phyloP scores from a whole-genome alignment of 1,140 invertebrate species.

The Ericerus pela region DNA sequence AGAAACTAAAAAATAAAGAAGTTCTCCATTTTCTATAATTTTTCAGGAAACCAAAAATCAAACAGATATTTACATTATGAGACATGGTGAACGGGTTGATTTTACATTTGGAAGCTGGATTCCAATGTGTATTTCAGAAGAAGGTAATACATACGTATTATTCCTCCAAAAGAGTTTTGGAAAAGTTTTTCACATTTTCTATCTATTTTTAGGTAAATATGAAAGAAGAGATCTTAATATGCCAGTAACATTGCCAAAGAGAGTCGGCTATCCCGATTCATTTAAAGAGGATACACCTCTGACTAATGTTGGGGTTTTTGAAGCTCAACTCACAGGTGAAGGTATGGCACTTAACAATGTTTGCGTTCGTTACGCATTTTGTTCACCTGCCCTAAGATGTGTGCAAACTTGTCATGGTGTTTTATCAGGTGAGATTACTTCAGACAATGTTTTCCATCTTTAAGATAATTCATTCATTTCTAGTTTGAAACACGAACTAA shows the following conservation, averaged over 20 bases:
- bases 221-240: constrained; percentile 75
- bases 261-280: constrained; percentile 42
- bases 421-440: constrained; percentile 36
- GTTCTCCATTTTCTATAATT: neutral
- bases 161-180: neutral
- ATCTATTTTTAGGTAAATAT: constrained; percentile 38
- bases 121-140: constrained; percentile 66
- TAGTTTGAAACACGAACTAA: neutral
- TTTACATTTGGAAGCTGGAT: constrained; percentile 84
- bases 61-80: constrained; percentile 50
- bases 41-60: constrained; percentile 16
- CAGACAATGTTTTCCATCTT: neutral
- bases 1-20: neutral
- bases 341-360: constrained; percentile 51
- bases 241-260: constrained; percentile 52
- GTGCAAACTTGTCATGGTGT: constrained; percentile 72
- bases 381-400: constrained; percentile 75
- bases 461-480: neutral
- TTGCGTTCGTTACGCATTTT: constrained; percentile 55
- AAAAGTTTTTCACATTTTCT: no score
- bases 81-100: constrained; percentile 80
- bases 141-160: constrained; percentile 35
- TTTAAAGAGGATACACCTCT: constrained; percentile 72
- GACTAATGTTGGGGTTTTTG: constrained; percentile 61
- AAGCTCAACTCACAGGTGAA: constrained; percentile 60